Conservation (phyloP, 2,797 vertebrate species). For the Babyrousa celebensis region DNA sequence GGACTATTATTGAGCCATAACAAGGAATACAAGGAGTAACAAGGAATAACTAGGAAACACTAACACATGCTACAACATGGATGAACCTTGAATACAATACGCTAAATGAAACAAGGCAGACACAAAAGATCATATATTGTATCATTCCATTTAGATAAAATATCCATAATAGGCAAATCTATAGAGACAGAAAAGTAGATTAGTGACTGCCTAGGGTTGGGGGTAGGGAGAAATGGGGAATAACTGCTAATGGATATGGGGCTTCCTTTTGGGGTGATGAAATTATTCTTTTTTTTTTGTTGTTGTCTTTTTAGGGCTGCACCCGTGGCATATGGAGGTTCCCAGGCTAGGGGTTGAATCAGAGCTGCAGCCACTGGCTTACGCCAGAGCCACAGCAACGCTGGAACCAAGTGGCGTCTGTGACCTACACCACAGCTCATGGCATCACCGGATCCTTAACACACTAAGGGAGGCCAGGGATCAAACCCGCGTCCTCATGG, state of each 20-base stretch:
- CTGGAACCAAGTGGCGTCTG: too few species aligned
- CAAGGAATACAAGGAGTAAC: background rate
- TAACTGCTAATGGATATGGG: background rate
- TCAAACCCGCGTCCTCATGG: too few species aligned
- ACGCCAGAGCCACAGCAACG: too few species aligned
- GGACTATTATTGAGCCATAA: background rate
- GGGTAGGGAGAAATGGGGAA: background rate
- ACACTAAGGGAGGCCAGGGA: too few species aligned
- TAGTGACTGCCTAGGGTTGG: background rate
- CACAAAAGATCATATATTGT: background rate
- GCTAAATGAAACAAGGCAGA: conserved; percentile 29
- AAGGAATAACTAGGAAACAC: background rate
- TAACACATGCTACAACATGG: background rate
- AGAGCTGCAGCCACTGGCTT: too few species aligned
- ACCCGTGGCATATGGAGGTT: too few species aligned
- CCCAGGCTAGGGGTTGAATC: too few species aligned
- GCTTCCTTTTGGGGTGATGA: background rate
- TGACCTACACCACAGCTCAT: too few species aligned
- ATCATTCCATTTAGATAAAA: conserved; percentile 29
- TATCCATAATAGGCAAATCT: background rate
- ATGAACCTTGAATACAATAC: background rate
- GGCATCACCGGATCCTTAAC: too few species aligned
- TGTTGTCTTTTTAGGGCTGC: too few species aligned
- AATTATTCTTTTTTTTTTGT: too few species aligned
- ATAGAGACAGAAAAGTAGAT: background rate